Conservation (phyloP, 35 echinoderm and acorn worm species). For the Diadema setosum region DNA sequence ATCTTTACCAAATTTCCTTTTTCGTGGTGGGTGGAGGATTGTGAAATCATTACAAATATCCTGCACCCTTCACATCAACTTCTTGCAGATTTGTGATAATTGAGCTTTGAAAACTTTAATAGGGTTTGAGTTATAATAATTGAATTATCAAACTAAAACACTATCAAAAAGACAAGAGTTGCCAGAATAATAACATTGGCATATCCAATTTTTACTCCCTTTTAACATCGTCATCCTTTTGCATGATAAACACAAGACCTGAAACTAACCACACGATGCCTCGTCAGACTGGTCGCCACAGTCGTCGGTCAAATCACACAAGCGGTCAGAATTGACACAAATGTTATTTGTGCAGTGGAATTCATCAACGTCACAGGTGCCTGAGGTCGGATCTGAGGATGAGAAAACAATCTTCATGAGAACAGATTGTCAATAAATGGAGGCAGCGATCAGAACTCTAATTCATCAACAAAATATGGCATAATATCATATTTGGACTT, state of each 20-base stretch:
- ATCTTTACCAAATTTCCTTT: too few relatives aligned
- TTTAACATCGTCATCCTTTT: not conserved
- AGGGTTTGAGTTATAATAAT: not conserved
- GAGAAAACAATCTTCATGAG: too few relatives aligned
- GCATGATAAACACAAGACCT: not conserved
- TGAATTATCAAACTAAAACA: not conserved
- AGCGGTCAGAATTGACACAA: conserved; percentile 46
- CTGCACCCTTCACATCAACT: too few relatives aligned
- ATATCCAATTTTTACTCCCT: not conserved
- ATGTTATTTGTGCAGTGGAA: conserved; percentile 40
- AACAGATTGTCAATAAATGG: too few relatives aligned
- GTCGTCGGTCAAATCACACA: conserved; percentile 93
- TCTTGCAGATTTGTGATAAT: not conserved
- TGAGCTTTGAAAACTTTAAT: not conserved
- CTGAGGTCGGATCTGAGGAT: too few relatives aligned
- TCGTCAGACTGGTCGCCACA: conserved; percentile 84
- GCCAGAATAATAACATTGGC: not conserved
- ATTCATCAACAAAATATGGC: too few relatives aligned
- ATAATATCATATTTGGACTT: too few relatives aligned
- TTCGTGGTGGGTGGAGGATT: too few relatives aligned
- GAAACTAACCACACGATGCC: conserved; percentile 38
- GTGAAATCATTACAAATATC: too few relatives aligned
- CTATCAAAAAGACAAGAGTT: not conserved
- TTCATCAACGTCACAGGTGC: conserved; percentile 23
- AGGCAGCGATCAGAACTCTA: too few relatives aligned